Percentiles rank a stretch among this genome's conserved stretches.
phyloP scores from a whole-genome alignment of 2,888 invertebrate species.

The Rhagonycha lutea region DNA sequence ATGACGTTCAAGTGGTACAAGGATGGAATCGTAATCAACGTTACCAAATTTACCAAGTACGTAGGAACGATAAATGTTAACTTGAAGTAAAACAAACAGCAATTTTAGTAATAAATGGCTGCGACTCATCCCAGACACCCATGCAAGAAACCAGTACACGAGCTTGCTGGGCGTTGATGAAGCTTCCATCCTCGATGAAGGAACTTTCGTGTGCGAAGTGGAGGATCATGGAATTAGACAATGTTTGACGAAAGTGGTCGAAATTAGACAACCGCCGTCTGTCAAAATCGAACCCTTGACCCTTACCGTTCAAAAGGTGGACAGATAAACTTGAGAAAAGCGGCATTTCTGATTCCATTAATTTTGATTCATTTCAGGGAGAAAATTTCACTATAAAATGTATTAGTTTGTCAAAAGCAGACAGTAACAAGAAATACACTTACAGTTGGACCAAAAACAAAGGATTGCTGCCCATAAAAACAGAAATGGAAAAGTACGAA shows the following conservation, averaged over 20 bases:
- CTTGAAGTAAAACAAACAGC: background rate
- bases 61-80: constrained; percentile 13
- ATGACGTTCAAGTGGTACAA: constrained; percentile 83
- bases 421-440: constrained; percentile 68
- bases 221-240: constrained; percentile 71
- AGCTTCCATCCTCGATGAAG: constrained; percentile 72
- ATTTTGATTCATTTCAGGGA: constrained; percentile 58
- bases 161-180: constrained; percentile 74
- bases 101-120: constrained; percentile 68
- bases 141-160: constrained; percentile 64
- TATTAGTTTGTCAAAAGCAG: constrained; percentile 71
- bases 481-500: constrained; percentile 81
- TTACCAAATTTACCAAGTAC: constrained; percentile 74
- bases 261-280: constrained; percentile 66
- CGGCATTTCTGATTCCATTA: too few relatives aligned
- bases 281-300: constrained; percentile 72
- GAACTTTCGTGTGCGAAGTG: constrained; percentile 80
- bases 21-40: constrained; percentile 76
- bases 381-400: constrained; percentile 74
- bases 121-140: constrained; percentile 56
- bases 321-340: background rate
- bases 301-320: constrained; percentile 71
- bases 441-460: constrained; percentile 85
- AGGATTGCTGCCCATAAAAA: constrained; percentile 71
- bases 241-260: constrained; percentile 66